These are phyloP conservation scores for Caenorhabditis uteleia DNA, from an alignment of 2,888 invertebrate genomes.

Conservation along the genomic window DNA sequence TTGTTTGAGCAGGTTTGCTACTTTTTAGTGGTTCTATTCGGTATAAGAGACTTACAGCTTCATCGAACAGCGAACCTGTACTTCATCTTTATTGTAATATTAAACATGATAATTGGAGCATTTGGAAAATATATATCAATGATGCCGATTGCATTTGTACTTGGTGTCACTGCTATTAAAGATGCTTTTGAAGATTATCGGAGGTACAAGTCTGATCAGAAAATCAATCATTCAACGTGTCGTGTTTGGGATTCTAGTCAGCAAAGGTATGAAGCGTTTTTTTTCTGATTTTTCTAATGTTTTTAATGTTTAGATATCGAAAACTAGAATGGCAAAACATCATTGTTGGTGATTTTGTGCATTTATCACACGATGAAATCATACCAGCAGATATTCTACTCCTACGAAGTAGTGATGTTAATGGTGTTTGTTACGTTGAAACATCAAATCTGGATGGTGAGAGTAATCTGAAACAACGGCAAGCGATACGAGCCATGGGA, in stretches of 20 bases:
- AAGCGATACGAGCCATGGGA: constrained; percentile 77
- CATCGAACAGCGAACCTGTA: constrained; percentile 96
- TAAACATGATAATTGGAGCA: constrained; percentile 86
- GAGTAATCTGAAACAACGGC: constrained; percentile 89
- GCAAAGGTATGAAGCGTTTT: constrained; percentile 20
- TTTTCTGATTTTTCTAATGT: background rate
- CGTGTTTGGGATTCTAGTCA: constrained; percentile 76
- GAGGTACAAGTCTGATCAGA: constrained; percentile 85
- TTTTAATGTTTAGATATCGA: constrained; percentile 71
- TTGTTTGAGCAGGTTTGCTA: constrained; percentile 83
- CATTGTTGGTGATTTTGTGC: constrained; percentile 89
- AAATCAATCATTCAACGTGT: constrained; percentile 90
- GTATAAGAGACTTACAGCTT: constrained; percentile 77
- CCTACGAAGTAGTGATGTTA: constrained; percentile 71
- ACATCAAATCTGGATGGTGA: constrained; percentile 96
- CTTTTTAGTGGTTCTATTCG: background rate
- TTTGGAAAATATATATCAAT: constrained; percentile 70
- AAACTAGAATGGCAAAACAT: constrained; percentile 88
- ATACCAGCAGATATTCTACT: constrained; percentile 93
- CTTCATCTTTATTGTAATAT: constrained; percentile 91
- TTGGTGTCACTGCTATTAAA: constrained; percentile 91
- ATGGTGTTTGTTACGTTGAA: constrained; percentile 84
- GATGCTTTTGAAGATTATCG: constrained; percentile 95
- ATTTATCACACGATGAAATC: constrained; percentile 92
- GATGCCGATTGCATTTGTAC: constrained; percentile 90